Conservation (phyloP, 2,888 invertebrate species). For the Eupeodes luniger region DNA sequence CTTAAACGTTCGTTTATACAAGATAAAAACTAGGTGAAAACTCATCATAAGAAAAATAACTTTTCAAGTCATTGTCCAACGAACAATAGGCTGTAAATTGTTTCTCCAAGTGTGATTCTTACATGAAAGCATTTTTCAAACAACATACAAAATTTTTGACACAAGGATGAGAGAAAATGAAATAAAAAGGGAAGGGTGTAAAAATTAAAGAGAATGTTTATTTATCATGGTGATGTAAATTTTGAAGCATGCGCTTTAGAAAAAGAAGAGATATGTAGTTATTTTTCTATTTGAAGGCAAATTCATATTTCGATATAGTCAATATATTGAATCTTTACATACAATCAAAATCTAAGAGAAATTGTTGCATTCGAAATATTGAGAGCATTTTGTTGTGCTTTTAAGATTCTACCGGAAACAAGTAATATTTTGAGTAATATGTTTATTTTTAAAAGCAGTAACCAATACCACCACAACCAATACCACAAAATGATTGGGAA, state of each 20-base stretch:
- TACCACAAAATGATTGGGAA: too few species aligned
- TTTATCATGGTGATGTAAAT: not conserved
- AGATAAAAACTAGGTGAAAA: conserved; percentile 52
- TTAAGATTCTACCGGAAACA: not conserved
- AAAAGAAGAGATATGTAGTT: not conserved
- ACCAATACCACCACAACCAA: too few species aligned
- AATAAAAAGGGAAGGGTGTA: not conserved
- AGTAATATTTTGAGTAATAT: not conserved
- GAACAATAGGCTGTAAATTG: conserved; percentile 54
- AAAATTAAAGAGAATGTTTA: not conserved
- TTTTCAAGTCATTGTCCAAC: conserved; percentile 39
- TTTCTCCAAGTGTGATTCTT: conserved; percentile 37
- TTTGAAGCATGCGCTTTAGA: conserved; percentile 8
- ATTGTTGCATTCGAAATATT: not conserved
- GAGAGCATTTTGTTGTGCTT: not conserved
- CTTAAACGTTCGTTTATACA: not conserved
- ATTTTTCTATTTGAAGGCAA: not conserved
- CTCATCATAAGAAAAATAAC: conserved; percentile 43
- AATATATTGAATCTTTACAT: not conserved
- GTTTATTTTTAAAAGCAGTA: not conserved
- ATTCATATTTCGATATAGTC: not conserved
- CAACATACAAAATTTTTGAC: conserved; percentile 19
- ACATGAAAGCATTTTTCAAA: not conserved
- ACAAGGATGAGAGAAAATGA: conserved; percentile 14
- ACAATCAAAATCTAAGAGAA: not conserved